phyloP scores from a whole-genome alignment of 2,113 vertebrate genomes.

The Ascaphus truei region DNA sequence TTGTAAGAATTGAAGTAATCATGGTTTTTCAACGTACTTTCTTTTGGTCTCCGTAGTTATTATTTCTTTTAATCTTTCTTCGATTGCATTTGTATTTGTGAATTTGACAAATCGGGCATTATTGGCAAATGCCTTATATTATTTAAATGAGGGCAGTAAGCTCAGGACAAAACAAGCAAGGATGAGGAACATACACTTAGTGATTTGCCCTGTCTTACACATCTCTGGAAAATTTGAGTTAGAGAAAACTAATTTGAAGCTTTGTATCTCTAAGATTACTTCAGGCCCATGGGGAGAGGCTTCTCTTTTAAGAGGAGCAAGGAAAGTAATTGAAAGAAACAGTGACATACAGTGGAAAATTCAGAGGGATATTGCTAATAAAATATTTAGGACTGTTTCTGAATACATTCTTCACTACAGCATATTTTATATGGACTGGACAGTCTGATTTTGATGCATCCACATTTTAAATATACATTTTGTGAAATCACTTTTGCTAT shows the following conservation, averaged over 20 bases:
- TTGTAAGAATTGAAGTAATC: too few relatives aligned
- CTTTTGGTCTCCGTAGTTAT: too few relatives aligned
- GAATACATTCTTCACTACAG: neutral
- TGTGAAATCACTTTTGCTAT: too few relatives aligned
- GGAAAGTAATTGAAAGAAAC: conserved; percentile 26
- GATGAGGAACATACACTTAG: neutral
- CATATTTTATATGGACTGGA: neutral
- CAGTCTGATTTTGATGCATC: neutral
- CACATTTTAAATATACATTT: neutral
- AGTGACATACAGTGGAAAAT: conserved; percentile 8
- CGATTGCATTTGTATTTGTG: too few relatives aligned
- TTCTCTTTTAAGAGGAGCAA: conserved; percentile 20
- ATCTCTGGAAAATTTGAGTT: conserved; percentile 17
- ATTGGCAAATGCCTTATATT: too few relatives aligned
- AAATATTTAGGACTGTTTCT: conserved; percentile 12
- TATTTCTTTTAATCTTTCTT: too few relatives aligned
- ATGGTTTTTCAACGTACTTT: too few relatives aligned
- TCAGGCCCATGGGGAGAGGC: neutral
- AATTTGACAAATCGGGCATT: too few relatives aligned
- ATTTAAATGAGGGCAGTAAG: neutral
- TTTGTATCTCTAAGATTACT: conserved; percentile 11
- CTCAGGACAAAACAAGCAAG: neutral
- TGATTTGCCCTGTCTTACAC: neutral
- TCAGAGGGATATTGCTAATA: conserved; percentile 28
- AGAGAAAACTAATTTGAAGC: conserved; percentile 22